Evolutionary conservation across 1,140 invertebrate genomes (phyloP).

Genomic region (Thrips palmi): DNA sequence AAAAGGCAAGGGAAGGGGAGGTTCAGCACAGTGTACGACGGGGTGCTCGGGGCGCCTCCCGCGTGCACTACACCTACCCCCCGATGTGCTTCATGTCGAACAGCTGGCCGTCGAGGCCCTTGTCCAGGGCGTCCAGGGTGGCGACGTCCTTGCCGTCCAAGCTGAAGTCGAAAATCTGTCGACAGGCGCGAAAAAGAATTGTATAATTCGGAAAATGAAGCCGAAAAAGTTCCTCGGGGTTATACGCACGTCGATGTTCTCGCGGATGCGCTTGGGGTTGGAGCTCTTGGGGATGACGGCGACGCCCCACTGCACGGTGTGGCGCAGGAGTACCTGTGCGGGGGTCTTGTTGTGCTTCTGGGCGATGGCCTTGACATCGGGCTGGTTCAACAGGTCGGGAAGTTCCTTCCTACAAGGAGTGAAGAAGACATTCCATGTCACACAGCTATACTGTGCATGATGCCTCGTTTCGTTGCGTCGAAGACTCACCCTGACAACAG

Average conservation of each 20-base stretch:
- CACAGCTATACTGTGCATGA: not conserved
- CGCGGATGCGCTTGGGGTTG: conserved; percentile 28
- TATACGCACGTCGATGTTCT: conserved; percentile 30
- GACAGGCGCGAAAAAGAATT: not conserved
- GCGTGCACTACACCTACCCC: too few species aligned
- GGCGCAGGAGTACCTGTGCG: conserved; percentile 39
- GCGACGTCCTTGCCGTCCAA: too few species aligned
- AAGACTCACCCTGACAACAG: not conserved
- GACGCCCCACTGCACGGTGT: conserved; percentile 32
- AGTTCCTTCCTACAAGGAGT: conserved; percentile 18
- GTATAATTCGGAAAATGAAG: not conserved
- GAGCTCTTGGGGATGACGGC: conserved; percentile 42
- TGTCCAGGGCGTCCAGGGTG: too few species aligned
- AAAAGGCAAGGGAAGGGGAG: too few species aligned
- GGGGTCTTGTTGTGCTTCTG: conserved; percentile 32
- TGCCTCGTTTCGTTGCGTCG: not conserved
- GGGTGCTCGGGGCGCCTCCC: too few species aligned
- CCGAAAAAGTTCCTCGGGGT: not conserved
- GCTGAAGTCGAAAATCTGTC: too few species aligned
- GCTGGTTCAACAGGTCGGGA: conserved; percentile 22
- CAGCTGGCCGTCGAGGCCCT: too few species aligned
- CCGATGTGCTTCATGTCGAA: too few species aligned
- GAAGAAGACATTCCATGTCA: conserved; percentile 2
- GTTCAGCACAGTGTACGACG: too few species aligned
- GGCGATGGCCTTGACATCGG: conserved; percentile 25